A percentile compares a stretch with the other conserved stretches of the same genome.
phyloP scores from a whole-genome alignment of 2,113 vertebrate species.

The Carassius carassius region DNA sequence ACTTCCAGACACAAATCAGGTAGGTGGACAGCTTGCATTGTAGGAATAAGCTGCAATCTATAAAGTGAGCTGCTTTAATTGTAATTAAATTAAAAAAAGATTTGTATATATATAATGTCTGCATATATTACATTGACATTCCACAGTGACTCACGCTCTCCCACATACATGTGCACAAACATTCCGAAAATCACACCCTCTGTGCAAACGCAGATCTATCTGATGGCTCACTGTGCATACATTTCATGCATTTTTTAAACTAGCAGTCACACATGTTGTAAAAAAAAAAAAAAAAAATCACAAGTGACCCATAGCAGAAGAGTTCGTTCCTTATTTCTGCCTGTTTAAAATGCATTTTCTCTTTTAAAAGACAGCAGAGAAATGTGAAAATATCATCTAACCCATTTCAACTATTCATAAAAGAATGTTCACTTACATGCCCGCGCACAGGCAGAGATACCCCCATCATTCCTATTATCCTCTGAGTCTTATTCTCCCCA shows the following conservation, averaged over 20 bases:
- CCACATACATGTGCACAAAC: constrained; percentile 28
- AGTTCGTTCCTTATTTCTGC: background rate
- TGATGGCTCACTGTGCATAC: background rate
- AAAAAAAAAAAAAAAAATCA: background rate
- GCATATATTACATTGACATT: background rate
- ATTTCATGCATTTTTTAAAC: background rate
- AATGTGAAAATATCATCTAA: background rate
- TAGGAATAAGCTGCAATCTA: background rate
- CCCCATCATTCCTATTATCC: constrained; percentile 36
- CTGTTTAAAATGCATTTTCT: background rate
- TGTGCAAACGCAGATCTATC: background rate
- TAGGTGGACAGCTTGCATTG: background rate
- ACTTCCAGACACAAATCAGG: background rate
- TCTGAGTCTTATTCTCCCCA: constrained; percentile 1
- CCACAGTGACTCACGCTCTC: constrained; percentile 19
- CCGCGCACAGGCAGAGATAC: constrained; percentile 7
- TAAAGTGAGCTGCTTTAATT: too few relatives aligned
- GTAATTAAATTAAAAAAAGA: too few relatives aligned
- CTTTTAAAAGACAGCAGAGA: too few relatives aligned
- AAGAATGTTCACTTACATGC: constrained; percentile 52
- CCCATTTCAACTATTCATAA: background rate
- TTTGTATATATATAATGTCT: background rate
- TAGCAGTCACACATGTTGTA: background rate
- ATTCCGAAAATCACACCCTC: constrained; percentile 1
- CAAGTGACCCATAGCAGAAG: background rate